Evolutionary conservation across 92 coral and sea anemone species (phyloP).

Genomic region (Epizoanthus rinbou): DNA sequence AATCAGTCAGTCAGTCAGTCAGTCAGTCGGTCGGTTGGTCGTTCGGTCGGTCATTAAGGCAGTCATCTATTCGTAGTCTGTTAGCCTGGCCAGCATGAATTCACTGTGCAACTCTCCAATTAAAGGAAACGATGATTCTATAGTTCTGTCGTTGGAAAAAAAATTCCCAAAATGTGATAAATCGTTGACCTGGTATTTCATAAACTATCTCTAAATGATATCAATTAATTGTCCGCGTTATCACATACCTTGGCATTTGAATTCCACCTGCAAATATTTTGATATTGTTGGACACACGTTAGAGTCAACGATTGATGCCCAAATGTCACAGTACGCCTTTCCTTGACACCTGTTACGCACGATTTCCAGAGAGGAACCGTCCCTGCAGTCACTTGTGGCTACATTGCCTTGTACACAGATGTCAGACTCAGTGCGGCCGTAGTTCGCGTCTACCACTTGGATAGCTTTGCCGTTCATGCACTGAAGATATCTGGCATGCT

Average conservation of each 20-base stretch:
- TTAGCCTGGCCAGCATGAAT: too few species aligned
- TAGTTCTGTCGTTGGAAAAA: too few species aligned
- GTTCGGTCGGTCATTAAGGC: too few species aligned
- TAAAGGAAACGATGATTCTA: too few species aligned
- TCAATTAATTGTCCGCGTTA: too few species aligned
- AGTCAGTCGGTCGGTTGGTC: too few species aligned
- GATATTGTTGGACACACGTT: not conserved
- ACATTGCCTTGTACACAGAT: not conserved
- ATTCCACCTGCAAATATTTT: slow-evolving; percentile 29
- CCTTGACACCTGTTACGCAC: slow-evolving; percentile 20
- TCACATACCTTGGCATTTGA: slow-evolving; percentile 14
- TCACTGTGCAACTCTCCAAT: too few species aligned
- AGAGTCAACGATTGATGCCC: slow-evolving; percentile 7
- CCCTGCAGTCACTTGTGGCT: slow-evolving; percentile 4
- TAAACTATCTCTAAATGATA: too few species aligned
- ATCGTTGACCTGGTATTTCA: too few species aligned
- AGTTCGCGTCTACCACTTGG: slow-evolving; percentile 7
- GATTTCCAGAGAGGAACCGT: not conserved
- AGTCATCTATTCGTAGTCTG: too few species aligned
- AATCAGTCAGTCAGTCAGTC: too few species aligned
- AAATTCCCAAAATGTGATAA: too few species aligned
- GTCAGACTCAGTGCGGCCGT: slow-evolving; percentile 21
- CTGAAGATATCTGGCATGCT: slow-evolving; percentile 4
- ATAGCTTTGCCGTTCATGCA: slow-evolving; percentile 33
- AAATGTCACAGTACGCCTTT: slow-evolving; percentile 21